A percentile compares a stretch with the other conserved stretches of the same genome.
Evolutionary conservation across 2,113 vertebrate species (phyloP).

Genomic region (Pantherophis guttatus): DNA sequence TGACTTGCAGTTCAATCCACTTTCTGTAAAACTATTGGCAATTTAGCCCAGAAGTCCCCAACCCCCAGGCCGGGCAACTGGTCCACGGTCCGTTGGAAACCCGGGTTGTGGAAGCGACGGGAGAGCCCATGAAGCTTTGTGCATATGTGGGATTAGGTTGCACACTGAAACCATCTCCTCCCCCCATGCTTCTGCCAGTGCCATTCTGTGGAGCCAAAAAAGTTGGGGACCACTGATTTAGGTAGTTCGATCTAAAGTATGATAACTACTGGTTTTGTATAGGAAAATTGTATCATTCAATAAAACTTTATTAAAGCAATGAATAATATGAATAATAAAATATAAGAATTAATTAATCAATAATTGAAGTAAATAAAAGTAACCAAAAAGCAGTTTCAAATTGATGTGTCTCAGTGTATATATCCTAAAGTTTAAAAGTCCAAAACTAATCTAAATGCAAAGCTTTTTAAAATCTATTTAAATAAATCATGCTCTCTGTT

Average conservation of each 20-base stretch:
- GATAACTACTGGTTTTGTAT: not conserved
- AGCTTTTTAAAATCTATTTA: not conserved
- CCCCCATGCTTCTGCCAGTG: not conserved
- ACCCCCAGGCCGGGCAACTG: not conserved
- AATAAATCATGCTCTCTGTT: not conserved
- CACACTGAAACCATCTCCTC: not conserved
- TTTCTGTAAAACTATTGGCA: not conserved
- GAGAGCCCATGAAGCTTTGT: not conserved
- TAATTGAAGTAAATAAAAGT: not conserved
- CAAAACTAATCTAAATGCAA: not conserved
- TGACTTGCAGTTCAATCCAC: not conserved
- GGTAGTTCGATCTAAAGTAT: not conserved
- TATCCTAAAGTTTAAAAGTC: too few species aligned
- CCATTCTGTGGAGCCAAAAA: not conserved
- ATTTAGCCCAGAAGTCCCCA: not conserved
- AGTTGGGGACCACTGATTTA: not conserved
- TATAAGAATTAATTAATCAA: not conserved
- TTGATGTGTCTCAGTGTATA: not conserved
- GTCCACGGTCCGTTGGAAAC: not conserved
- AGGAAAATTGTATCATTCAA: not conserved
- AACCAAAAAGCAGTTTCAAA: not conserved
- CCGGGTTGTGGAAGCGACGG: not conserved
- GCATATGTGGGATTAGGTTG: not conserved
- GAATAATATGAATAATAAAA: not conserved
- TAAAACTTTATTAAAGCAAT: not conserved